Percentiles rank a stretch among this genome's conserved stretches.
phyloP scores from a whole-genome alignment of 2,797 vertebrate genomes.

The Scarus forsteni region DNA sequence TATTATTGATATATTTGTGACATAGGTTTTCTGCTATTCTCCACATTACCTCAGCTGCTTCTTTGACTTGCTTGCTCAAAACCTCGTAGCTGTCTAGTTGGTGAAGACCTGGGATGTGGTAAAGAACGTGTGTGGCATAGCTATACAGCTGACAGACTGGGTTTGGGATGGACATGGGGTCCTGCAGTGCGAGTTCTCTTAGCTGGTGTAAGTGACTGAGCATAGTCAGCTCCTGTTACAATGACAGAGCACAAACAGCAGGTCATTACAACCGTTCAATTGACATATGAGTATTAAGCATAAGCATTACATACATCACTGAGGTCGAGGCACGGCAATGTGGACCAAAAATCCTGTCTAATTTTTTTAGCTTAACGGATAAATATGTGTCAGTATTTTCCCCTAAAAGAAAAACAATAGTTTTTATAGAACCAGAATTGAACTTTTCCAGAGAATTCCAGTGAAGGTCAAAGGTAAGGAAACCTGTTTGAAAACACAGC shows the following conservation, averaged over 20 bases:
- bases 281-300: not conserved
- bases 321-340: not conserved
- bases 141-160: constrained; percentile 91
- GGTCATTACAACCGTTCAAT: not conserved
- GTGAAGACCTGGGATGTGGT: constrained; percentile 89
- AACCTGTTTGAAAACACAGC: too few relatives aligned
- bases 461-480: too few relatives aligned
- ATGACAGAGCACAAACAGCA: constrained; percentile 19
- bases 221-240: constrained; percentile 88
- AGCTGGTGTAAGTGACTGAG: constrained; percentile 83
- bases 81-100: constrained; percentile 88
- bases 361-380: too few relatives aligned
- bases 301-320: too few relatives aligned
- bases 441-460: too few relatives aligned
- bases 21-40: not conserved
- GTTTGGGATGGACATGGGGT: constrained; percentile 87
- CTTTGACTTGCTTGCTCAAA: constrained; percentile 86
- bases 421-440: too few relatives aligned
- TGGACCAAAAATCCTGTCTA: too few relatives aligned
- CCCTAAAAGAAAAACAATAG: too few relatives aligned
- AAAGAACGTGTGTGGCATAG: constrained; percentile 90
- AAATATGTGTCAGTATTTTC: too few relatives aligned
- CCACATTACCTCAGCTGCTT: constrained; percentile 87
- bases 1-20: too few relatives aligned
- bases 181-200: constrained; percentile 87